These are phyloP conservation scores for Pyrocephalus nanus DNA, from an alignment of 2,797 vertebrate genomes.

Conservation along the genomic window DNA sequence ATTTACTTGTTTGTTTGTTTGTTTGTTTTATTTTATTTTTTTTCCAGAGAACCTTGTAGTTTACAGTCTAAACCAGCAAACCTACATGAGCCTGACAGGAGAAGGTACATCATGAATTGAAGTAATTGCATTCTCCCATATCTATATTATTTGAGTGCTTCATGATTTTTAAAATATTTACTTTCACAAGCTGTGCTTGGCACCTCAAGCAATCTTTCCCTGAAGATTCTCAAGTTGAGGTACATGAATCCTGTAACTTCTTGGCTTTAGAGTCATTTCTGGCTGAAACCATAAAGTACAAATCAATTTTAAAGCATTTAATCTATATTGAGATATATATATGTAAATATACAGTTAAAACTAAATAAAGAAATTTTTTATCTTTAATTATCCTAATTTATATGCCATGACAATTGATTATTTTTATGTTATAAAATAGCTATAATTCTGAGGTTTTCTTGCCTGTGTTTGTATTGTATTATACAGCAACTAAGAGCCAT, in stretches of 20 bases:
- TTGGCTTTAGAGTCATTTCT: neutral
- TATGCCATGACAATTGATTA: neutral
- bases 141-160: neutral
- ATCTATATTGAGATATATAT: too few species aligned
- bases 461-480: neutral
- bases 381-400: neutral
- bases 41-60: neutral
- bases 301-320: neutral
- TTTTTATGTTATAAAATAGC: neutral
- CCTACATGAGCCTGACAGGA: neutral
- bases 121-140: neutral
- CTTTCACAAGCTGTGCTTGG: neutral
- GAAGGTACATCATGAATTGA: neutral
- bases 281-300: neutral
- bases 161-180: neutral
- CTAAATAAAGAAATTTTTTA: neutral
- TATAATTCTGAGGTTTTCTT: neutral
- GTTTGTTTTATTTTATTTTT: neutral
- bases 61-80: neutral
- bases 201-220: neutral
- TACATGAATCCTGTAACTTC: neutral
- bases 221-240: neutral
- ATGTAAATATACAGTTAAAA: neutral
- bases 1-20: neutral
- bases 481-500: neutral